Evolutionary conservation across 2,797 vertebrate genomes (phyloP), one percentile per base, ranked within the genome.

Genomic region (Karalla daura): DNA sequence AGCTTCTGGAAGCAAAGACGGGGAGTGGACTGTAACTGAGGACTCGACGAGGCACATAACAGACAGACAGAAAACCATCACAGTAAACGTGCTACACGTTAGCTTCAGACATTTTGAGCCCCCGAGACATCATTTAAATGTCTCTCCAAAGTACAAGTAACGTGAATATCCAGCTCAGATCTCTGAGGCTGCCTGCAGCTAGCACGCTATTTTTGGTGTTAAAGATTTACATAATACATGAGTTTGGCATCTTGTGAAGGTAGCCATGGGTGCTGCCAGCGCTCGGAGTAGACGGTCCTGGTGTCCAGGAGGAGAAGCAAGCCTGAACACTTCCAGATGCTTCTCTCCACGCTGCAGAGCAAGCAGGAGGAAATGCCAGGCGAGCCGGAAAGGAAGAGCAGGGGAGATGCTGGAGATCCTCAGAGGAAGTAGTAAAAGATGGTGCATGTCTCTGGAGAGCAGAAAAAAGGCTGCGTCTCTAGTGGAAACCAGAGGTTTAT

Each of bases 331-430:
- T 84, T 89, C 84, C 87, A 88, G 87, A 88, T 91, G 88, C 76
- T 82, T n/a, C 75, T 74, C 68, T 70, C 60, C 69, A 41, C 64
- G 56, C 85, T 70, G 63, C 84, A 30, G 83, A 79, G 88, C 47
- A n/a, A 78, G 78, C 21, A 28, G 78, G 80, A 91, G 90, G 89
- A 92, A 92, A 92, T 91, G 80, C 88, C 90, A 86, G 60, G 61
- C 81, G 81, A 80, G 81, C 67, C 70, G 36, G n/a, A 81, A 63
- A 84, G 81, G 86, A 91, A 86, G 85, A 86, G 80, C 55, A 69
- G 58, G 25, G 70, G 69, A 80, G 80, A 85, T 88, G 71, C 71
- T 49, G 64, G 68, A 86, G 90, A 87, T 87, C 65, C 56, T 73
- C 39, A 46, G 53, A 52, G 70, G 66, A 75, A 81, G 43, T 28